Conservation (phyloP, 2,888 invertebrate genomes). For the Antheraea assamensis region DNA sequence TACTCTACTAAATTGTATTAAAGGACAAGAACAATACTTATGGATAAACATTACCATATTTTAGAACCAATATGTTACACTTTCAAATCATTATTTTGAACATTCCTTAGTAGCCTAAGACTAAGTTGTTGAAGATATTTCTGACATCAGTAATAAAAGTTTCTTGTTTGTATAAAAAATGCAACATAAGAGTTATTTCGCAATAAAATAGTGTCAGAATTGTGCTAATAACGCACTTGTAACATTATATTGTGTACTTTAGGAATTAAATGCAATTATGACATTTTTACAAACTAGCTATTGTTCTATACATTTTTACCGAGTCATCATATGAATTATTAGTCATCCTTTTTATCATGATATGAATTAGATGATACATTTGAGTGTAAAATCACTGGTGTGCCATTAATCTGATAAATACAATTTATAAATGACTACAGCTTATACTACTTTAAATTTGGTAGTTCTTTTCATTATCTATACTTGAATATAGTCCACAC, state of each 20-base stretch:
- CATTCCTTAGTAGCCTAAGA: not conserved
- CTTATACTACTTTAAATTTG: not conserved
- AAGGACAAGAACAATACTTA: no score
- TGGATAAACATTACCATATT: no score
- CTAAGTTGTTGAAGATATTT: not conserved
- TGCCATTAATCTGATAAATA: not conserved
- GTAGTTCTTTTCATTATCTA: not conserved
- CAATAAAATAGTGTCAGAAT: not conserved
- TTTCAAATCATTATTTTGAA: not conserved
- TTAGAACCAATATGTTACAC: no score
- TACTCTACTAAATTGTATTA: not conserved
- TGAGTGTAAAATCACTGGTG: not conserved
- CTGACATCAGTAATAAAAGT: not conserved
- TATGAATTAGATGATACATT: not conserved
- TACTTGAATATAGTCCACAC: not conserved
- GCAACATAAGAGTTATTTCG: not conserved
- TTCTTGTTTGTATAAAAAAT: not conserved
- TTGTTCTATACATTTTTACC: constrained; percentile 3
- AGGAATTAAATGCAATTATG: not conserved
- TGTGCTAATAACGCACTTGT: not conserved
- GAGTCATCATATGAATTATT: not conserved
- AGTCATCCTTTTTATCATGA: no score
- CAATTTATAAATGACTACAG: not conserved
- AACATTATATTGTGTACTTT: constrained; percentile 6
- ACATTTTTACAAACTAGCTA: not conserved